These are phyloP conservation scores for Punctoribates punctum DNA, from an alignment of 2,888 invertebrate species.

Conservation along the genomic window DNA sequence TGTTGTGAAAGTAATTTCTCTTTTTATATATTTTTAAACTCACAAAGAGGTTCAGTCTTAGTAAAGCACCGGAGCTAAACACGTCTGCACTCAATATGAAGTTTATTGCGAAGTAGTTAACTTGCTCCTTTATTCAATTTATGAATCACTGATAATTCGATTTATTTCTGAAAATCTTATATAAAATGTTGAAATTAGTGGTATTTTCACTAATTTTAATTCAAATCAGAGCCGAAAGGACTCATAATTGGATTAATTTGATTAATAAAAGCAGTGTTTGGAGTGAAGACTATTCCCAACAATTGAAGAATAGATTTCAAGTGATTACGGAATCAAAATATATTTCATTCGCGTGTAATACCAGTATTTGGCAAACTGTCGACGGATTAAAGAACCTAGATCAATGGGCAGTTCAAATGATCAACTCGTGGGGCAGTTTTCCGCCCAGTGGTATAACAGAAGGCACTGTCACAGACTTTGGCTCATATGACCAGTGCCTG, in stretches of 20 bases:
- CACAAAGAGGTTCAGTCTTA: too few relatives aligned
- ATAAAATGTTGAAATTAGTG: too few relatives aligned
- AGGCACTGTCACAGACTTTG: slow-evolving; percentile 22
- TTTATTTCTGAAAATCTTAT: too few relatives aligned
- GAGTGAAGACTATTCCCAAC: background rate
- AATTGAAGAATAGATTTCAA: background rate
- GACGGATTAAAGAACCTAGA: background rate
- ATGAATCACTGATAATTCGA: too few relatives aligned
- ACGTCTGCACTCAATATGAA: too few relatives aligned
- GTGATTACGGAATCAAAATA: background rate
- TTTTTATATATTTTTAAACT: too few relatives aligned
- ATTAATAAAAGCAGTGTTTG: background rate
- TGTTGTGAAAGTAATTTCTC: too few relatives aligned
- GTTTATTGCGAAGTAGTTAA: too few relatives aligned
- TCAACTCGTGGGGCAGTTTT: slow-evolving; percentile 41
- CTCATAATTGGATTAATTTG: background rate
- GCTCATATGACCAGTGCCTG: slow-evolving; percentile 40
- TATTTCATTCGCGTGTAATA: background rate
- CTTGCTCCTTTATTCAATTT: too few relatives aligned
- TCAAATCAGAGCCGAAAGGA: background rate
- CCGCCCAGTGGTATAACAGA: slow-evolving; percentile 22
- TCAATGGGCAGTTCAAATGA: background rate
- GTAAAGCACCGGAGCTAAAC: too few relatives aligned
- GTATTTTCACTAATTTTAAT: too few relatives aligned
- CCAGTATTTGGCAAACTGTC: background rate